Conservation (phyloP, 2,888 invertebrate species). For the Harpagoxenus sublaevis region DNA sequence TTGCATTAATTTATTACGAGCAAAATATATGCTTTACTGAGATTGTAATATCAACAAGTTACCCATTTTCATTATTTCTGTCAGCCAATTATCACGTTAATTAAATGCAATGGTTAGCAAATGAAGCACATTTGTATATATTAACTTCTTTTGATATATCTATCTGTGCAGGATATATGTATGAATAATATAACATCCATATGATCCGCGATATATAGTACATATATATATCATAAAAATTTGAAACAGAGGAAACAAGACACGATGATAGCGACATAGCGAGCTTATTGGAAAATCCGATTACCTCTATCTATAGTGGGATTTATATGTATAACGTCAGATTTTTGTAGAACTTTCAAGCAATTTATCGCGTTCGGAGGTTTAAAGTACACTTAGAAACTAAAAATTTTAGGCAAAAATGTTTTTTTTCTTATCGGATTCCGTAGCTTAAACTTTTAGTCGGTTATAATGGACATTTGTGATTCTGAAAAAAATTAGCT, state of each 20-base stretch:
- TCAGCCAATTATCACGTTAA: slow-evolving; percentile 44
- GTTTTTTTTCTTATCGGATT: not conserved
- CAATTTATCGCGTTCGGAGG: not conserved
- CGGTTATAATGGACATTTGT: slow-evolving; percentile 15
- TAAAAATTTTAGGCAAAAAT: not conserved
- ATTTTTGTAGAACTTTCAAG: slow-evolving; percentile 16
- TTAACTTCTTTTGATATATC: slow-evolving; percentile 21
- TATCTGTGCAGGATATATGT: not conserved
- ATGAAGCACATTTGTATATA: slow-evolving; percentile 27
- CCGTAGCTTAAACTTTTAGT: slow-evolving; percentile 7
- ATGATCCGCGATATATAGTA: not conserved
- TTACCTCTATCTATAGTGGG: not conserved
- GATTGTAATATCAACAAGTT: slow-evolving; percentile 54
- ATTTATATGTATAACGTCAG: slow-evolving; percentile 26
- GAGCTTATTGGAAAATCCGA: slow-evolving; percentile 35
- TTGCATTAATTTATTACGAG: slow-evolving; percentile 51
- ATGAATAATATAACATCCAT: slow-evolving; percentile 5
- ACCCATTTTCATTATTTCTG: slow-evolving; percentile 54
- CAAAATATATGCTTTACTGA: slow-evolving; percentile 21
- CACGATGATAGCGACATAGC: not conserved
- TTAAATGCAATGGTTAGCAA: slow-evolving; percentile 46
- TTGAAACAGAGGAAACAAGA: slow-evolving; percentile 15
- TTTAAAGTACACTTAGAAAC: slow-evolving; percentile 18
- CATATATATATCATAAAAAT: slow-evolving; percentile 3
- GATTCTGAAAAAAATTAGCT: slow-evolving; percentile 18